Percentiles rank a stretch among this genome's conserved stretches.
Evolutionary conservation across 2,113 vertebrate species (phyloP).

Genomic region (Atrichornis clamosus): DNA sequence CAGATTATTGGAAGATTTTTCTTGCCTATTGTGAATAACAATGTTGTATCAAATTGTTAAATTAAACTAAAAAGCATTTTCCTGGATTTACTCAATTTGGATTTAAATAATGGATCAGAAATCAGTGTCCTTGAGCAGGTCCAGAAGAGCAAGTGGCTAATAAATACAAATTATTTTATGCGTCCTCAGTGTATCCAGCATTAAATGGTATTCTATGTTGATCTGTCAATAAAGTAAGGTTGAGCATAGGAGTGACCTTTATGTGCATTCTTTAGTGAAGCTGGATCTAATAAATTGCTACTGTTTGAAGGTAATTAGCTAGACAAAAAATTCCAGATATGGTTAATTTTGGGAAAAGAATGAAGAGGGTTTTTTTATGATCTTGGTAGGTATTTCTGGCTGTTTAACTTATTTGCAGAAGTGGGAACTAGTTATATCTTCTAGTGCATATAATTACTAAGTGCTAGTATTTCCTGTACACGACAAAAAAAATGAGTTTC

Average conservation of each 20-base stretch:
- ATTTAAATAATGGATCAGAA: conserved; percentile 6
- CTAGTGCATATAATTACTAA: neutral
- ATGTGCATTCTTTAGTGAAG: conserved; percentile 30
- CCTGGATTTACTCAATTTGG: neutral
- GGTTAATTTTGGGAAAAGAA: neutral
- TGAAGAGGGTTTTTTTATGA: neutral
- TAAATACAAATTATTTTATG: conserved; percentile 31
- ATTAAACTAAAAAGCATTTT: neutral
- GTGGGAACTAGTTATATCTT: neutral
- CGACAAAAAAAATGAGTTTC: neutral
- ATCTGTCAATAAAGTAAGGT: conserved; percentile 72
- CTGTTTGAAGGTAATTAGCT: conserved; percentile 34
- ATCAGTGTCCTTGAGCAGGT: neutral
- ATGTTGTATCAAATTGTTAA: neutral
- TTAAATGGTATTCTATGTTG: neutral
- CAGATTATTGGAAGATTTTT: neutral
- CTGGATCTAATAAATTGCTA: conserved; percentile 42
- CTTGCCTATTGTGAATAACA: neutral
- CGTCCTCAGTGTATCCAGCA: neutral
- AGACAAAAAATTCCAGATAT: neutral
- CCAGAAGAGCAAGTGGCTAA: neutral
- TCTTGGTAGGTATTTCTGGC: neutral
- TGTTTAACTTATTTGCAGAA: neutral
- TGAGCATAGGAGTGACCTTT: conserved; percentile 43
- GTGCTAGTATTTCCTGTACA: neutral